Conservation (phyloP, 2,797 vertebrate species). For the Scolopax bukidnonensis region DNA sequence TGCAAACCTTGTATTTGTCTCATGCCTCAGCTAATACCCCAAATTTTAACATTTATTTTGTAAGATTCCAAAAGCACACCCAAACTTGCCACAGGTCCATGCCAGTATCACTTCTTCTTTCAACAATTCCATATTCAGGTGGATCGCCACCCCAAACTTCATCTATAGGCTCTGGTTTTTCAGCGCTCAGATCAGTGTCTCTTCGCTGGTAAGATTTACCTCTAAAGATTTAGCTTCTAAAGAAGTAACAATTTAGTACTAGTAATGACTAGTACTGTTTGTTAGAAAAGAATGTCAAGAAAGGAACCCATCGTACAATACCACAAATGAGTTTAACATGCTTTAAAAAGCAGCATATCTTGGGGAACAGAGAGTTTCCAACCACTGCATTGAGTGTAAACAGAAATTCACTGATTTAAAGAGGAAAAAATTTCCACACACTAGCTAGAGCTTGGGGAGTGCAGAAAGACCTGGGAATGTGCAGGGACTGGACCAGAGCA, state of each 20-base stretch:
- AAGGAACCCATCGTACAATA: neutral
- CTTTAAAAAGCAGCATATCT: neutral
- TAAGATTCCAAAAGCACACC: neutral
- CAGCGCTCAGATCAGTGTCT: neutral
- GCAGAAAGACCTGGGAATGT: neutral
- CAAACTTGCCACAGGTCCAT: neutral
- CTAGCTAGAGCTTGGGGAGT: neutral
- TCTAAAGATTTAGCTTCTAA: neutral
- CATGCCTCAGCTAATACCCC: neutral
- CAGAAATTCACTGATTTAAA: neutral
- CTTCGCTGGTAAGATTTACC: neutral
- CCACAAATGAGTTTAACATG: neutral
- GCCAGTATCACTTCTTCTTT: neutral
- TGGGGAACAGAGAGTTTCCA: neutral
- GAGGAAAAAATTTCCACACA: neutral
- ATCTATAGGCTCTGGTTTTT: neutral
- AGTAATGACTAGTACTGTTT: neutral
- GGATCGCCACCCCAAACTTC: neutral
- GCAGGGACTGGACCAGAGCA: neutral
- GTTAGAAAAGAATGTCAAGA: neutral
- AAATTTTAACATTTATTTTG: neutral
- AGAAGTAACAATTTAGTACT: neutral
- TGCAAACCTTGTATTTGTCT: neutral
- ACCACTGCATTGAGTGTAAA: accelerated
- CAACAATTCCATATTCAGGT: neutral